Evolutionary conservation across 2,797 vertebrate species (phyloP).

Genomic region (Gallinago solitaria): DNA sequence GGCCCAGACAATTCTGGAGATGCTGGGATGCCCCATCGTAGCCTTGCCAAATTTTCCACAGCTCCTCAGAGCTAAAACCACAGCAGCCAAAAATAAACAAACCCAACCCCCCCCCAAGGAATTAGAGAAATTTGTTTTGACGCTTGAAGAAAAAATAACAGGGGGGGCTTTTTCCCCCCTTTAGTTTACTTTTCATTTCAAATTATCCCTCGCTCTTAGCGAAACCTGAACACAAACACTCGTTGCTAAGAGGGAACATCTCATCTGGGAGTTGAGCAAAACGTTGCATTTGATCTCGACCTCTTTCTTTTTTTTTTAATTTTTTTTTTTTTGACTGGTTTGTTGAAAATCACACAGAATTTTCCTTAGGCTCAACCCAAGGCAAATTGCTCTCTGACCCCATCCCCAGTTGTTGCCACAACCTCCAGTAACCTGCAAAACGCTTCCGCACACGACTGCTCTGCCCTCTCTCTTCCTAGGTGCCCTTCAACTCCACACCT

Average conservation of each 20-base stretch:
- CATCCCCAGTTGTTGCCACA: not conserved
- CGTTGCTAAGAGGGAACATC: conserved; percentile 23
- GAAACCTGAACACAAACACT: conserved; percentile 19
- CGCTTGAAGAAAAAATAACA: not conserved
- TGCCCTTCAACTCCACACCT: not conserved
- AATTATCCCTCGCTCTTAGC: not conserved
- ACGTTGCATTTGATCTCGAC: conserved; percentile 12
- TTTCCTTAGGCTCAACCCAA: not conserved
- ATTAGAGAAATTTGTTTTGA: conserved; percentile 13
- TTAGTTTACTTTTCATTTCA: conserved; percentile 53
- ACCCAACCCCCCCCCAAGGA: not conserved
- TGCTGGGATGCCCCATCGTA: not conserved
- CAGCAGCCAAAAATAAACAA: not conserved
- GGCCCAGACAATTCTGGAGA: not conserved
- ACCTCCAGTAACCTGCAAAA: not conserved
- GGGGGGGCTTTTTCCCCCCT: not conserved
- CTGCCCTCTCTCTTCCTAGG: not conserved
- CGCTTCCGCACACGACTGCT: not conserved
- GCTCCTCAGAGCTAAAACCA: not conserved
- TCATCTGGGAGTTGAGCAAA: conserved; percentile 10
- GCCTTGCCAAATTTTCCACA: not conserved
- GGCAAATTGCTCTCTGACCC: not conserved
- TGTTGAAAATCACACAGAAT: not conserved
- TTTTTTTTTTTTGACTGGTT: not conserved
- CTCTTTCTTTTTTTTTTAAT: not conserved